Evolutionary conservation across 2,888 invertebrate genomes (phyloP).

Genomic region (Schizaphis graminum): DNA sequence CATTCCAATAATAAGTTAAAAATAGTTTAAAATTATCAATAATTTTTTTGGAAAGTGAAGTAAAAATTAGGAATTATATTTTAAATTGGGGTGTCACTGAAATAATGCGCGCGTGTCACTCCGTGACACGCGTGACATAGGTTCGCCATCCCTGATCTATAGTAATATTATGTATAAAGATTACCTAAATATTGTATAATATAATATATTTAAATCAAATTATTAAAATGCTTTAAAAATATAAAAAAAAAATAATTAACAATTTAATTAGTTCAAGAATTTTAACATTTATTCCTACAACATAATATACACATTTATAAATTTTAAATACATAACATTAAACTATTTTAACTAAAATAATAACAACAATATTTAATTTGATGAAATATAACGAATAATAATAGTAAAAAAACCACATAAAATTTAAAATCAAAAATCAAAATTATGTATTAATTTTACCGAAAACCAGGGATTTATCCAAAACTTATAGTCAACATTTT

Average conservation of each 20-base stretch:
- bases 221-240: neutral
- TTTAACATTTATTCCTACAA: neutral
- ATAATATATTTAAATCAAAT: neutral
- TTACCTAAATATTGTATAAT: neutral
- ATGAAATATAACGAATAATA: neutral
- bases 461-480: neutral
- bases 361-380: neutral
- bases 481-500: neutral
- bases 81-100: no score
- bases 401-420: neutral
- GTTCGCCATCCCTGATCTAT: no score
- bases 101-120: no score
- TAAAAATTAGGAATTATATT: no score
- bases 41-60: no score
- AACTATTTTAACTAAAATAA: neutral
- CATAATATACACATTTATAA: neutral
- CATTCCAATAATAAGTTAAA: no score
- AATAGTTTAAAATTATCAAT: no score
- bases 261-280: neutral
- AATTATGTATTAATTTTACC: neutral
- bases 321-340: no score
- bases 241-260: neutral
- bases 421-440: neutral
- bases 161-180: neutral
- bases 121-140: no score